Conservation (phyloP, 2,797 vertebrate species). For the Urosaurus nigricauda region DNA sequence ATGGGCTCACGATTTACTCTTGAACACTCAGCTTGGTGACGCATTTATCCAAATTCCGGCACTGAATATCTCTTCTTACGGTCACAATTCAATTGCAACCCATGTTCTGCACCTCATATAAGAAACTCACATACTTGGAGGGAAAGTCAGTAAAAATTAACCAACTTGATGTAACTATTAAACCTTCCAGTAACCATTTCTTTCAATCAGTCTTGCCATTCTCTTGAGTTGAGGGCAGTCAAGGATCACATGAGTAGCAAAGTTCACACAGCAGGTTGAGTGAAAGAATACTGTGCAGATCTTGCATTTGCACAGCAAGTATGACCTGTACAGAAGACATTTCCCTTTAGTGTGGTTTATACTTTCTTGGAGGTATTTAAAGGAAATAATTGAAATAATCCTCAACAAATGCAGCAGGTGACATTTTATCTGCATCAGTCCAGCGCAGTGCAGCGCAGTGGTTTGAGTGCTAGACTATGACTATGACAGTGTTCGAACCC, state of each 20-base stretch:
- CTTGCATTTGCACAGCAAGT: not conserved
- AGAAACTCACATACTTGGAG: not conserved
- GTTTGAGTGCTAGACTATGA: no score
- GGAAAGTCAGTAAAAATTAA: conserved; percentile 54
- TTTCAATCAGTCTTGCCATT: not conserved
- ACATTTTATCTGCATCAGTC: not conserved
- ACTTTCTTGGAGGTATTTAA: not conserved
- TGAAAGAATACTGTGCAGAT: not conserved
- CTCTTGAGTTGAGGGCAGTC: not conserved
- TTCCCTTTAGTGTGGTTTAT: not conserved
- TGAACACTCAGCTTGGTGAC: not conserved
- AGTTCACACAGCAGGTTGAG: not conserved
- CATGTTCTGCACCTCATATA: not conserved
- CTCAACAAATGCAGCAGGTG: not conserved
- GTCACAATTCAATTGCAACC: not conserved
- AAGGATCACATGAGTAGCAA: not conserved
- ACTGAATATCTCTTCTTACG: not conserved
- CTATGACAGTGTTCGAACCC: no score
- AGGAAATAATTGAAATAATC: not conserved
- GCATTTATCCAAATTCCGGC: not conserved
- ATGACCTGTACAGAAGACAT: not conserved
- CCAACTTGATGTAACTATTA: conserved; percentile 40
- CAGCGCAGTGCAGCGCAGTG: no score
- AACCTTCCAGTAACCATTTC: not conserved
- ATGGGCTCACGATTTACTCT: not conserved